phyloP scores from a whole-genome alignment of 2,888 invertebrate genomes.

The Caradrina kadenii region DNA sequence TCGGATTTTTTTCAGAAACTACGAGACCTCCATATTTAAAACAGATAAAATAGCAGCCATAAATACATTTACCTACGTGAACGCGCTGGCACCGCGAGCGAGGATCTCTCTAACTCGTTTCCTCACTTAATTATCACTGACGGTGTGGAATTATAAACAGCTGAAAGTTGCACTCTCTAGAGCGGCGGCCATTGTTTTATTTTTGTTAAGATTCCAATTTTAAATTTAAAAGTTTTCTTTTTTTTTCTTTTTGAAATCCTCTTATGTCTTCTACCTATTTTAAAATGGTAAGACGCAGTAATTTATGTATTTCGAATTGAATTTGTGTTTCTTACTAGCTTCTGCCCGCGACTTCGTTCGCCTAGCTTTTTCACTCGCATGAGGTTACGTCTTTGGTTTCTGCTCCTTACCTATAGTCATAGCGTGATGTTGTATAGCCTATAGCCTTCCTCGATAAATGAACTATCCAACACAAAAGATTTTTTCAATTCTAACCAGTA shows the following conservation, averaged over 20 bases:
- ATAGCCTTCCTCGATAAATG: no score
- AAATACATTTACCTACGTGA: conserved; percentile 24
- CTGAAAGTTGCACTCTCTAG: conserved; percentile 20
- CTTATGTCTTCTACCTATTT: background rate
- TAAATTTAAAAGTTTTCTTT: conserved; percentile 5
- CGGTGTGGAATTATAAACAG: conserved; percentile 56
- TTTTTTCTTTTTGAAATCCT: background rate
- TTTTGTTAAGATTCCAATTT: conserved; percentile 32
- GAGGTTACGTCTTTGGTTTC: no score
- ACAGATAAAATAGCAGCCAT: conserved; percentile 24
- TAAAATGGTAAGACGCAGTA: background rate
- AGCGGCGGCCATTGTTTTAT: conserved; percentile 30
- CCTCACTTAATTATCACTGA: conserved; percentile 53
- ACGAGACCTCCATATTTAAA: conserved; percentile 2
- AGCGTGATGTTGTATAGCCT: no score
- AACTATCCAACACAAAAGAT: no score
- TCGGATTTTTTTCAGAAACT: background rate
- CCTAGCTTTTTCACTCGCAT: no score
- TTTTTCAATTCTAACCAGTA: no score
- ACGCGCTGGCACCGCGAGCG: conserved; percentile 23
- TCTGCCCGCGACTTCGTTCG: no score
- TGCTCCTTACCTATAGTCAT: no score
- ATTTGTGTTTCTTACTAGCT: background rate
- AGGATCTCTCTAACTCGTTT: conserved; percentile 45
- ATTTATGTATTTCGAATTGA: background rate